These are phyloP conservation scores for Thamnophis sirtalis DNA, from an alignment of 2,113 vertebrate species.

Conservation along the genomic window DNA sequence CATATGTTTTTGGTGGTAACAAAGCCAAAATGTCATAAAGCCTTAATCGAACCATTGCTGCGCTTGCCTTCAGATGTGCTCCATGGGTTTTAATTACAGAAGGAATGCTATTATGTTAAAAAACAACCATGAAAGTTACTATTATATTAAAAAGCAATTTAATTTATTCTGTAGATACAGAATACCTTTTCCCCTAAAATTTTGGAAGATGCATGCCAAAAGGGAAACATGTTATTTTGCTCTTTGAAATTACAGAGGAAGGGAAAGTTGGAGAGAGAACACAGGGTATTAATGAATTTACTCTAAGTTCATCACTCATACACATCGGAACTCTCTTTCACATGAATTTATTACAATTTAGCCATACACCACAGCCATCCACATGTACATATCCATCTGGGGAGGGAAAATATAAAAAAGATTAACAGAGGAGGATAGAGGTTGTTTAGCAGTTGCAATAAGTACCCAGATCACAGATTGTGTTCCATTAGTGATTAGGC, in stretches of 20 bases:
- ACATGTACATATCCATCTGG: not conserved
- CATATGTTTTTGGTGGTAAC: conserved; percentile 95
- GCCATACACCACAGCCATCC: not conserved
- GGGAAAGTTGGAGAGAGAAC: not conserved
- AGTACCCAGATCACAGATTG: not conserved
- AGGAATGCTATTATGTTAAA: conserved; percentile 76
- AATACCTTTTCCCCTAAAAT: not conserved
- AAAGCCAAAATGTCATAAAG: conserved; percentile 97
- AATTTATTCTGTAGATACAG: not conserved
- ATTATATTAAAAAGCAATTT: not conserved
- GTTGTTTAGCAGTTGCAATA: not conserved
- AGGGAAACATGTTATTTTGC: not conserved
- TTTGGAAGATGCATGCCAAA: not conserved
- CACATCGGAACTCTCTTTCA: not conserved
- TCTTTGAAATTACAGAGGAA: not conserved
- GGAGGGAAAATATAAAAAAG: not conserved
- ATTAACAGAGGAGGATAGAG: not conserved
- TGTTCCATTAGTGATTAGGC: not conserved
- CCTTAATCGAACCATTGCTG: conserved; percentile 95
- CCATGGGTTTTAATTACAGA: conserved; percentile 96
- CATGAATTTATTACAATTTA: not conserved
- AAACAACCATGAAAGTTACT: not conserved
- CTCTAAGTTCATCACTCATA: not conserved
- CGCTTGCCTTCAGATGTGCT: conserved; percentile 95
- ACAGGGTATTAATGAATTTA: not conserved